Percentiles rank a stretch among this genome's conserved stretches.
Evolutionary conservation across 2,888 invertebrate genomes (phyloP).

Genomic region (Eupelmus urozonus): DNA sequence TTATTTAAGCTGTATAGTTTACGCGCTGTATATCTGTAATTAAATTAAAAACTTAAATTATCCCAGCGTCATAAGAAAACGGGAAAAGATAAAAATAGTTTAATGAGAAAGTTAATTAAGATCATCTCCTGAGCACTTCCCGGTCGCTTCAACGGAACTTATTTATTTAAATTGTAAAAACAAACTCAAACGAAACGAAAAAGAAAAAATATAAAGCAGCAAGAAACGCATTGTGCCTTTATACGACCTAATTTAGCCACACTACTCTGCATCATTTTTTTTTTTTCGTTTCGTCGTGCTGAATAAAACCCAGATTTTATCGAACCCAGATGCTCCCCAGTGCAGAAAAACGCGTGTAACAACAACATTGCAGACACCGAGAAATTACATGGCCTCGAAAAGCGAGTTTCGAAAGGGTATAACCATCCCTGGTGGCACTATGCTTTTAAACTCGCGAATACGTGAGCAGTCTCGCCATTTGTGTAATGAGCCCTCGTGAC

Average conservation of each 20-base stretch:
- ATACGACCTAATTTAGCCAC: no score
- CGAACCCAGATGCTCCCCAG: slow-evolving; percentile 40
- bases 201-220: neutral
- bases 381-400: slow-evolving; percentile 3
- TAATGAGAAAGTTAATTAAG: slow-evolving; percentile 49
- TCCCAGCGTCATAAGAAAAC: neutral
- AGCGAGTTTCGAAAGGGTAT: slow-evolving; percentile 42
- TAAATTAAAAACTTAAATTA: slow-evolving; percentile 28
- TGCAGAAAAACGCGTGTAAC: slow-evolving; percentile 45
- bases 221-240: slow-evolving; percentile 10
- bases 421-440: slow-evolving; percentile 51
- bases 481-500: slow-evolving; percentile 57
- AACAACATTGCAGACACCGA: slow-evolving; percentile 43
- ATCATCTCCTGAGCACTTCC: slow-evolving; percentile 12
- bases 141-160: neutral
- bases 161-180: slow-evolving; percentile 37
- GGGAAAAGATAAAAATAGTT: slow-evolving; percentile 25
- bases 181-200: neutral
- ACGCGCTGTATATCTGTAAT: neutral
- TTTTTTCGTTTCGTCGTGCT: neutral
- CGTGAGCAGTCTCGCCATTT: no score
- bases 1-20: neutral
- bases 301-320: slow-evolving; percentile 53
- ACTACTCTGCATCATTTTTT: neutral
- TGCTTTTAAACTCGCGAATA: slow-evolving; percentile 57